Percentiles rank a stretch among this genome's conserved stretches.
Conservation (phyloP, 2,797 vertebrate species). For the Rhinoraja longicauda region DNA sequence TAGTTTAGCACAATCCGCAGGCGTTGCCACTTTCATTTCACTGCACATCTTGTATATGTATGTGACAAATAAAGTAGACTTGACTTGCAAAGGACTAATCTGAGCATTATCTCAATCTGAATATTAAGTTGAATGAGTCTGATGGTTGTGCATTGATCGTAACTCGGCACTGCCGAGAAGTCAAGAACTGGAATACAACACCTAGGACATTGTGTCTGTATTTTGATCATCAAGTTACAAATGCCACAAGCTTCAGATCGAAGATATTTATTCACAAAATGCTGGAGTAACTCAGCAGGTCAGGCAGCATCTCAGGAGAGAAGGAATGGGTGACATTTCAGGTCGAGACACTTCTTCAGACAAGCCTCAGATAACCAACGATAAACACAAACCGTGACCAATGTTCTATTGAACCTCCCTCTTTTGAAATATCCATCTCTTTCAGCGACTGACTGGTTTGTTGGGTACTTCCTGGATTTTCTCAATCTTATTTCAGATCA, state of each 20-base stretch:
- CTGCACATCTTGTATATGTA: too few species aligned
- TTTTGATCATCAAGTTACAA: not conserved
- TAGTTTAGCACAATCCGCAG: too few species aligned
- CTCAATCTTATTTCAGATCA: not conserved
- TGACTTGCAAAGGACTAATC: slow-evolving; percentile 17
- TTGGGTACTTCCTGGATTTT: not conserved
- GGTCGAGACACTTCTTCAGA: too few species aligned
- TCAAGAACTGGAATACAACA: slow-evolving; percentile 18
- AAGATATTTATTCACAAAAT: too few species aligned
- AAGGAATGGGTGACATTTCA: too few species aligned
- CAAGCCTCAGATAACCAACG: not conserved
- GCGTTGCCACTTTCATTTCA: too few species aligned
- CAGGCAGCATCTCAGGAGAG: too few species aligned
- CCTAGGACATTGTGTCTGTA: slow-evolving; percentile 9
- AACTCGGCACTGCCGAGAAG: not conserved
- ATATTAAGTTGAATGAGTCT: not conserved
- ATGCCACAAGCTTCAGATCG: not conserved
- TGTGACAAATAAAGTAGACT: too few species aligned
- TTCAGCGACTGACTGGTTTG: not conserved
- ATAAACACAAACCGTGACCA: not conserved
- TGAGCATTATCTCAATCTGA: not conserved
- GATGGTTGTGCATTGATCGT: not conserved
- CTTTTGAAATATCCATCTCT: not conserved
- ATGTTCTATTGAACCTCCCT: not conserved
- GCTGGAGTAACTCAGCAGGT: too few species aligned